Percentiles rank a stretch among this genome's conserved stretches.
These are phyloP conservation scores for Solenopsis fugax DNA, from an alignment of 1,140 invertebrate species.

Conservation along the genomic window DNA sequence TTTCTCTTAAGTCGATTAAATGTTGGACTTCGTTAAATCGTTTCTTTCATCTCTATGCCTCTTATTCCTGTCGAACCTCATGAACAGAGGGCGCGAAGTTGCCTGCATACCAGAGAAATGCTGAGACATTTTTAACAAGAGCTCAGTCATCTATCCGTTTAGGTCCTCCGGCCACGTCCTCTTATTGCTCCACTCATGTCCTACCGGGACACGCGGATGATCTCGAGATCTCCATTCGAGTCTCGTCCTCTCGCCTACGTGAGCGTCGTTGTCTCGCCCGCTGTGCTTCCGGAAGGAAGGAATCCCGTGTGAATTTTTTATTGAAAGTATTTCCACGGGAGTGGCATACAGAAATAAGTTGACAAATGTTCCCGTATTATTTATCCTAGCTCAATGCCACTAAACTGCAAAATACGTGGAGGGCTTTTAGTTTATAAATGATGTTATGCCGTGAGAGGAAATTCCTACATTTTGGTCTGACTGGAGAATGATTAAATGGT, in stretches of 20 bases:
- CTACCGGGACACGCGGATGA: background rate
- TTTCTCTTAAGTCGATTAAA: background rate
- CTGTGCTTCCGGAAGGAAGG: slow-evolving; percentile 34
- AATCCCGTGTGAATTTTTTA: slow-evolving; percentile 51
- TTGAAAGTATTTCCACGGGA: slow-evolving; percentile 56
- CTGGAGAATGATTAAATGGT: background rate
- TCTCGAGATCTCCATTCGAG: slow-evolving; percentile 53
- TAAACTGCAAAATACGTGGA: slow-evolving; percentile 26
- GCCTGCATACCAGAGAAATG: slow-evolving; percentile 9
- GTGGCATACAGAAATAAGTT: slow-evolving; percentile 50
- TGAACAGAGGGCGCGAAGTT: background rate
- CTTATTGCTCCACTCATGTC: slow-evolving; percentile 49
- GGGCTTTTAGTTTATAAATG: slow-evolving; percentile 45
- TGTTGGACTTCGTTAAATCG: background rate
- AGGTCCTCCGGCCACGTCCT: slow-evolving; percentile 17
- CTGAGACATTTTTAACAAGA: slow-evolving; percentile 22
- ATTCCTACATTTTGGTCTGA: background rate
- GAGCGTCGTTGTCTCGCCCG: slow-evolving; percentile 48
- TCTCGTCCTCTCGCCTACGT: slow-evolving; percentile 44
- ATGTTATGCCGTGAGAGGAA: background rate
- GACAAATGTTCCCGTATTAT: slow-evolving; percentile 53
- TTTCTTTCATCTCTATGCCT: background rate
- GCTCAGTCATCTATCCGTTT: slow-evolving; percentile 22
- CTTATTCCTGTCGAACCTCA: background rate
- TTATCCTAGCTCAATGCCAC: slow-evolving; percentile 32